Evolutionary conservation across 1,140 invertebrate species (phyloP).

Genomic region (Phymastichus coffea): DNA sequence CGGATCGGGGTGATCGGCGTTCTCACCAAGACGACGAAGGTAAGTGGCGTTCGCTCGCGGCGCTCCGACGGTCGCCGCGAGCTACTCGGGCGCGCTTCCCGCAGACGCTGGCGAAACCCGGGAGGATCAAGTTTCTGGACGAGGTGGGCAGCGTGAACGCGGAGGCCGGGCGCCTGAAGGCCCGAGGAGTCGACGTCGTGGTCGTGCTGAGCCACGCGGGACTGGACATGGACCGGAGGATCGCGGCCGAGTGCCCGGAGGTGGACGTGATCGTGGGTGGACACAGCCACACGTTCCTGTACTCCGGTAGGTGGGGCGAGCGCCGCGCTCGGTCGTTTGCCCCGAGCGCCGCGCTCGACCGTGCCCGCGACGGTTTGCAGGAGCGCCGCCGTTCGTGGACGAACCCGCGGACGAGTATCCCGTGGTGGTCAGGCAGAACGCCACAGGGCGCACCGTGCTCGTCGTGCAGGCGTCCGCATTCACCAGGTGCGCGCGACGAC

Average conservation of each 20-base stretch:
- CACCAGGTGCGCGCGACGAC: too few relatives aligned
- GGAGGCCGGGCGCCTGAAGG: constrained; percentile 65
- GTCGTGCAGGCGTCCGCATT: constrained; percentile 71
- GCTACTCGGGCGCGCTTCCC: too few relatives aligned
- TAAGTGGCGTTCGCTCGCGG: constrained; percentile 55
- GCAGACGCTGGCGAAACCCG: constrained; percentile 54
- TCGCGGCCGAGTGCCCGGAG: constrained; percentile 65
- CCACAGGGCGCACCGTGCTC: constrained; percentile 62
- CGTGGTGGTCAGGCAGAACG: constrained; percentile 61
- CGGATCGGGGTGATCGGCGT: constrained; percentile 85
- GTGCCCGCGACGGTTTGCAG: constrained; percentile 57
- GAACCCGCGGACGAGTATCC: constrained; percentile 65
- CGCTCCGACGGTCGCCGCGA: too few relatives aligned
- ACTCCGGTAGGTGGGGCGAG: constrained; percentile 51
- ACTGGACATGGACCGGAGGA: constrained; percentile 66
- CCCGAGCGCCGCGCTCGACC: constrained; percentile 80
- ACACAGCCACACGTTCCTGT: constrained; percentile 81
- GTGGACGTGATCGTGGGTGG: constrained; percentile 84
- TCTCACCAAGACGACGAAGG: constrained; percentile 67
- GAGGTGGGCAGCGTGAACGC: constrained; percentile 65
- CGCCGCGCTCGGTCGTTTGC: too few relatives aligned
- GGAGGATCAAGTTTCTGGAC: constrained; percentile 65
- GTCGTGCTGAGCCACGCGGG: constrained; percentile 81
- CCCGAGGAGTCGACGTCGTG: constrained; percentile 70
- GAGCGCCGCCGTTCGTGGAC: constrained; percentile 60